Evolutionary conservation across 92 coral and sea anemone genomes (phyloP).

Genomic region (Heliopora coerulea): DNA sequence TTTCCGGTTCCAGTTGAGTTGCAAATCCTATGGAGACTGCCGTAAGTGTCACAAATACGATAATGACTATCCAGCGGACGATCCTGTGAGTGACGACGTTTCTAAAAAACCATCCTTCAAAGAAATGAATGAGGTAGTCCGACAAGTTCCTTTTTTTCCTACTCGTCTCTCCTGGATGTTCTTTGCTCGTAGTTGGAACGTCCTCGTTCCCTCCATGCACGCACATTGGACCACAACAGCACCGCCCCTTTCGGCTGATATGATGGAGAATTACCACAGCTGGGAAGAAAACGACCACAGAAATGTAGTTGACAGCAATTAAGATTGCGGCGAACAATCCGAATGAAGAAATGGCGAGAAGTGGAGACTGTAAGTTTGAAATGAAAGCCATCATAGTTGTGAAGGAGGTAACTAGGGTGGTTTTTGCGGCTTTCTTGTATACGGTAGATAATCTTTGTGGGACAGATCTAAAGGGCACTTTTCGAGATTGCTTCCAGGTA

Average conservation of each 20-base stretch:
- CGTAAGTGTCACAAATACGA: conserved; percentile 49
- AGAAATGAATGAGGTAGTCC: conserved; percentile 43
- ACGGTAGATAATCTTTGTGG: conserved; percentile 54
- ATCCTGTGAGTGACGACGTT: conserved; percentile 69
- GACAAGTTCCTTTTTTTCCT: neutral
- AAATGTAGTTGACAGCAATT: conserved; percentile 66
- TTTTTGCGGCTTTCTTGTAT: conserved; percentile 59
- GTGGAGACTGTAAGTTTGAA: conserved; percentile 59
- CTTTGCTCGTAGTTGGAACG: neutral
- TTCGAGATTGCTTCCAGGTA: conserved; percentile 65
- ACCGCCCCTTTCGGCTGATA: conserved; percentile 61
- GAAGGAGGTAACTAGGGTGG: conserved; percentile 68
- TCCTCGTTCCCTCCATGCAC: neutral
- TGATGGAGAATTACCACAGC: conserved; percentile 64
- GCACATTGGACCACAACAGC: conserved; percentile 15
- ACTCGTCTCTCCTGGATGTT: neutral
- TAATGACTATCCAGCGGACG: conserved; percentile 71
- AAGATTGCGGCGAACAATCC: conserved; percentile 70
- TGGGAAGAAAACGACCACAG: conserved; percentile 63
- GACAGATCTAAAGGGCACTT: conserved; percentile 35
- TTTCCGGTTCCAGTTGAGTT: conserved; percentile 71
- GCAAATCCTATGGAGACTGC: conserved; percentile 53
- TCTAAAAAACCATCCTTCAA: conserved; percentile 61
- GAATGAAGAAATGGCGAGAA: conserved; percentile 66
- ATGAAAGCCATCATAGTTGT: conserved; percentile 76